phyloP scores from a whole-genome alignment of 2,797 vertebrate species.

The Paguma larvata region DNA sequence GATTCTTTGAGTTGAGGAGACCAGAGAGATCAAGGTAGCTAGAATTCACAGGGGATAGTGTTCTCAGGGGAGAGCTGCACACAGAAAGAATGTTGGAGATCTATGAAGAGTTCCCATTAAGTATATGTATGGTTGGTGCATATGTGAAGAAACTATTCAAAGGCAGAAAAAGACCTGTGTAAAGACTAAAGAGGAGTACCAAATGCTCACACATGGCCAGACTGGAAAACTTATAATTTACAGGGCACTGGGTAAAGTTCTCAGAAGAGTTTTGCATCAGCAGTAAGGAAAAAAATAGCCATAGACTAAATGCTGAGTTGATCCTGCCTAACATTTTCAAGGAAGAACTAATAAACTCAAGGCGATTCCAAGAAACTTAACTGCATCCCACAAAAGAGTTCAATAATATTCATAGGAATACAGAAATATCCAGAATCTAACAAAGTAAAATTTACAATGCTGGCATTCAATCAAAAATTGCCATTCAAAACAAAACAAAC shows the following conservation, averaged over 20 bases:
- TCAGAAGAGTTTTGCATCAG: neutral
- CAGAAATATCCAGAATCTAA: conserved; percentile 1
- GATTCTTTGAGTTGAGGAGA: neutral
- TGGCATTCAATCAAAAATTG: neutral
- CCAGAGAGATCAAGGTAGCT: neutral
- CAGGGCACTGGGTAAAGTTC: neutral
- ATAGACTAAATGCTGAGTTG: neutral
- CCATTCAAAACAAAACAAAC: neutral
- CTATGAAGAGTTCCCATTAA: neutral
- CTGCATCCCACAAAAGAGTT: neutral
- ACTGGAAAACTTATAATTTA: neutral
- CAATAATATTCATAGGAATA: neutral
- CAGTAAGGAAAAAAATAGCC: neutral
- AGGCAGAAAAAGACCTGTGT: neutral
- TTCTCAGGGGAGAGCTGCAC: neutral
- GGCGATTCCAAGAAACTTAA: neutral
- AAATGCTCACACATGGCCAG: neutral
- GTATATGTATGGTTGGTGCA: neutral
- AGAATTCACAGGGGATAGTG: neutral
- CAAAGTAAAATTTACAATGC: neutral
- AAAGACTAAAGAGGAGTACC: neutral
- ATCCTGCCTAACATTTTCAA: conserved; percentile 31
- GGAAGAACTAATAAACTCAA: neutral
- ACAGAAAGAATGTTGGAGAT: neutral
- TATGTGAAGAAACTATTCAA: neutral